Evolutionary conservation across 2,888 invertebrate species (phyloP), one percentile per base, ranked within the genome.

Genomic region (Dinocampus coccinellae): DNA sequence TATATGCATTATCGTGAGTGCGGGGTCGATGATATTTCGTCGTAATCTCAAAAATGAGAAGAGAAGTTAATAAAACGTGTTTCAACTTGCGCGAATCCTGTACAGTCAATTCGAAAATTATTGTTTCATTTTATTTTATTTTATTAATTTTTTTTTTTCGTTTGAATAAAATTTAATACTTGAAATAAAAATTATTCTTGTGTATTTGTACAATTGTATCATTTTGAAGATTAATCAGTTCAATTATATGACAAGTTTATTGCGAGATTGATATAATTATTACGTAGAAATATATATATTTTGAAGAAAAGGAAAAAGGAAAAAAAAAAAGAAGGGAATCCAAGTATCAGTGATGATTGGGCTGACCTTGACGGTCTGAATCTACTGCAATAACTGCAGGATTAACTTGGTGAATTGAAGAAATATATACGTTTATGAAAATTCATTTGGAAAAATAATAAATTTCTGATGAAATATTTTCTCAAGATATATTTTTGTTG

Each of bases 311-410:
- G n/a, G n/a, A n/a, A 62, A 34, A 36, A 61, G 63, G 72, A 69
- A 70, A 70, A 53, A 57, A 39, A 24, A 58, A 47, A 62, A n/a
- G n/a, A 76, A 79, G 64, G 75, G 77, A 26, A 55, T 16, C 9
- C 75, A n/a, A n/a, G 75, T 76, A 77, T 79, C 76, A 77, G 76
- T 79, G 82, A 83, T 82, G 80, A 83, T 83, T 80, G 79, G 78
- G 71, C 64, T 80, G 82, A 83, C 82, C 83, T 83, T 82, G 83
- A 75, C 68, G 69, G 76, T 72, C 78, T 78, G n/a, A n/a, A n/a
- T n/a, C n/a, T 75, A 73, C 79, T 78, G 74, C 76, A 70, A 67
- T 29, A 29, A 62, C 60, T 33, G 39, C 62, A 24, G 36, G 16
- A 36, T 16, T 61, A 33, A 47, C 9, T 13, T 20, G 3, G 29